These are phyloP conservation scores for Phrynosoma blainvillii DNA, from an alignment of 2,113 vertebrate genomes.

Conservation along the genomic window DNA sequence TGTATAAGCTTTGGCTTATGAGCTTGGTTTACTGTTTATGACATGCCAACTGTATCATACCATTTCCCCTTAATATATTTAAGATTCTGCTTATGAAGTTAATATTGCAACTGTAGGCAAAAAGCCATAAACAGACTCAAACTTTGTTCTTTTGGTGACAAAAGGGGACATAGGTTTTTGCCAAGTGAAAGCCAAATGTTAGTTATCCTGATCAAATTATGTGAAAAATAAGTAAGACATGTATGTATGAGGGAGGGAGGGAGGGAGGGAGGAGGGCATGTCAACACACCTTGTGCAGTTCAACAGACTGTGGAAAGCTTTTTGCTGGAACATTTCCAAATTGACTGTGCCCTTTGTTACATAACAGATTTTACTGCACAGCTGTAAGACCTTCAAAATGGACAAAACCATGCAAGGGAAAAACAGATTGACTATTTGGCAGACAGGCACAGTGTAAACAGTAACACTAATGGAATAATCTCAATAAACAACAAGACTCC, in stretches of 20 bases:
- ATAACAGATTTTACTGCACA: slow-evolving; percentile 40
- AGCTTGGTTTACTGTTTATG: neutral
- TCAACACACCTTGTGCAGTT: slow-evolving; percentile 23
- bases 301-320: slow-evolving; percentile 37
- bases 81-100: neutral
- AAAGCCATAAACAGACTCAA: neutral
- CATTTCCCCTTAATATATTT: neutral
- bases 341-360: slow-evolving; percentile 41
- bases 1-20: neutral
- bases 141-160: neutral
- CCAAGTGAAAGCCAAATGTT: slow-evolving; percentile 9
- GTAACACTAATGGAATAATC: slow-evolving; percentile 60
- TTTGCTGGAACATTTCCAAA: slow-evolving; percentile 38
- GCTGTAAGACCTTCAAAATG: slow-evolving; percentile 54
- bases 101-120: neutral
- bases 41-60: neutral
- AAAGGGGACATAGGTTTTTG: neutral
- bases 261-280: too few relatives aligned
- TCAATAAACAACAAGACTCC: slow-evolving; percentile 42
- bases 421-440: slow-evolving; percentile 65
- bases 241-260: neutral
- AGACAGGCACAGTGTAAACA: slow-evolving; percentile 56
- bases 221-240: slow-evolving; percentile 25
- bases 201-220: slow-evolving; percentile 23
- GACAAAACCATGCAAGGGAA: slow-evolving; percentile 50